Percentiles rank a stretch among this genome's conserved stretches.
phyloP scores from a whole-genome alignment of 2,888 invertebrate species.

The Ectemnius lituratus region DNA sequence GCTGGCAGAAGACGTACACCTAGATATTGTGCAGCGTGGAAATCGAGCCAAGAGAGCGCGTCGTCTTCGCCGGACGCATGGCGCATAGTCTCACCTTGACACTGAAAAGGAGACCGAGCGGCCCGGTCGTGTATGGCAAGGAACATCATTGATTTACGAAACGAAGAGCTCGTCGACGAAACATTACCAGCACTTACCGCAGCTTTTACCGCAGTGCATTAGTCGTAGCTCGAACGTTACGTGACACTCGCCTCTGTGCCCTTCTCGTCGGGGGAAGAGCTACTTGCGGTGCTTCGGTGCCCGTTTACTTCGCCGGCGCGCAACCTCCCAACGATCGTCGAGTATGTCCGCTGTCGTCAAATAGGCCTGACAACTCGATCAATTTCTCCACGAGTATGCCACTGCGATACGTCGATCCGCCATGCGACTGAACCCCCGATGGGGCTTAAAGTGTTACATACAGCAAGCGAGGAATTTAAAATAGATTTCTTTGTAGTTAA shows the following conservation, averaged over 20 bases:
- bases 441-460: too few relatives aligned
- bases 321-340: too few relatives aligned
- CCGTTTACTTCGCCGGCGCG: background rate
- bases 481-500: too few relatives aligned
- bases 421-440: too few relatives aligned
- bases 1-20: too few relatives aligned
- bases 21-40: slow-evolving; percentile 34
- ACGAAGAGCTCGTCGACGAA: slow-evolving; percentile 38
- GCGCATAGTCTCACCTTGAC: slow-evolving; percentile 58
- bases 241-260: slow-evolving; percentile 18
- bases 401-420: too few relatives aligned
- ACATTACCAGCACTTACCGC: slow-evolving; percentile 55
- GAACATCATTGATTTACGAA: slow-evolving; percentile 58
- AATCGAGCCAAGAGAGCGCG: slow-evolving; percentile 42
- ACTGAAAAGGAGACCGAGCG: slow-evolving; percentile 44
- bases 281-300: background rate
- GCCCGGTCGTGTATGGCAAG: slow-evolving; percentile 29
- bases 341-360: too few relatives aligned
- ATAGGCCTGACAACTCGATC: too few relatives aligned
- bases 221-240: slow-evolving; percentile 26
- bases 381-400: too few relatives aligned
- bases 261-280: slow-evolving; percentile 9
- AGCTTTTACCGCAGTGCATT: slow-evolving; percentile 60
- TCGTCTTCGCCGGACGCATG: slow-evolving; percentile 20
- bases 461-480: too few relatives aligned